Evolutionary conservation across 2,888 invertebrate species (phyloP).

Genomic region (Norana najaformis): DNA sequence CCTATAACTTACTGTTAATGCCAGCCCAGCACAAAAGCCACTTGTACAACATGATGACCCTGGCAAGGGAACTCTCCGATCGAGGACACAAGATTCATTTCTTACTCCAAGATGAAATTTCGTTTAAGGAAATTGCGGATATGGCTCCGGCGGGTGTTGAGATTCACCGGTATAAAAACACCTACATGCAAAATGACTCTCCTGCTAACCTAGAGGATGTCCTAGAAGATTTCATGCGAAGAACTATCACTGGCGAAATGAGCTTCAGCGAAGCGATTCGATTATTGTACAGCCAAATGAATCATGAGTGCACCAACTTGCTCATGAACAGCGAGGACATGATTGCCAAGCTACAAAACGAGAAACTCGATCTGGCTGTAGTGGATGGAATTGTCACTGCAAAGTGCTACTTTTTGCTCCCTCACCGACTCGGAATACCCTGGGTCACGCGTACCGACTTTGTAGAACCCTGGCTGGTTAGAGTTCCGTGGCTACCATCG

Average conservation of each 20-base stretch:
- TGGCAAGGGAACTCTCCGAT: neutral
- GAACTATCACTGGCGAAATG: no score
- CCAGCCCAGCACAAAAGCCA: neutral
- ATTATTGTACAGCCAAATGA: neutral
- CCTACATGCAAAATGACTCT: neutral
- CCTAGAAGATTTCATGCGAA: neutral
- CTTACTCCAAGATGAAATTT: neutral
- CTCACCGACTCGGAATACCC: constrained; percentile 31
- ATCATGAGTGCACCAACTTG: neutral
- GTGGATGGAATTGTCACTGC: constrained; percentile 26
- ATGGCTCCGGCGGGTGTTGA: neutral
- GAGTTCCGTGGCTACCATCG: constrained; percentile 32
- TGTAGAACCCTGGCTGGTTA: constrained; percentile 32
- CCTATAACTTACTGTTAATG: neutral
- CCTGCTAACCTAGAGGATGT: neutral
- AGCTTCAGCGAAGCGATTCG: neutral
- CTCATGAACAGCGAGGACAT: neutral
- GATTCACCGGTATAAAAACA: neutral
- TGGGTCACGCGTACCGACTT: constrained; percentile 27
- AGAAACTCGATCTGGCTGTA: constrained; percentile 27
- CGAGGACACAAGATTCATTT: neutral
- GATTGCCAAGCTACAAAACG: neutral
- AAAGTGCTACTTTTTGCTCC: constrained; percentile 27
- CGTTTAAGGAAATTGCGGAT: constrained; percentile 13
- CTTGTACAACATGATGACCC: neutral